Evolutionary conservation across 2,113 vertebrate genomes (phyloP), one percentile per base, ranked within the genome.

Genomic region (Hippolais icterina): DNA sequence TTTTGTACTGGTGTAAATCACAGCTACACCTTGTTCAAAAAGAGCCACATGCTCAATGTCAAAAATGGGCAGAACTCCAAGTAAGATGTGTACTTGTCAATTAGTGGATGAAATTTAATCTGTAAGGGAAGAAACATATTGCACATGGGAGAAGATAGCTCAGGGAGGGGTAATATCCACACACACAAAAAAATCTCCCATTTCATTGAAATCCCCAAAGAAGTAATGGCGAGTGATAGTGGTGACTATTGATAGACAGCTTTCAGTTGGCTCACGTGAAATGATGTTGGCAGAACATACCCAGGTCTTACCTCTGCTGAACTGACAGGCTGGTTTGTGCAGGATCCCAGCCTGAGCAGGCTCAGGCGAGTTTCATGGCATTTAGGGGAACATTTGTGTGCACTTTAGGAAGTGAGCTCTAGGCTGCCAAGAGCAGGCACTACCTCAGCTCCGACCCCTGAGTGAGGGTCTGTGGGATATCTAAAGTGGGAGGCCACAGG

Each of bases 31-130:
- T 77, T 66, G 52, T 49, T 87, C 84, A 81, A 64, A 88, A 82
- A 61, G 28, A 89, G 75, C 83, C 94, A 89, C 91, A 93, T 44
- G 75, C 44, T 89, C 86, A 53, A 12, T 66, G 71, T 86, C 71
- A 92, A 87, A 66, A 64, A 65, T 18, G 77, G 82, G 70, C 84
- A 94, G 61, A 81, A 78, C 50, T 87, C 68, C 90, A 72, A 89
- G 71, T 11, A 28, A 94, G 93, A 75, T 33, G 42, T 20, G 31
- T 86, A 64, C 80, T 90, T 63, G 56, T 87, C 86, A 95, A 92
- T 87, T 93, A 91, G 41, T 6, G 35, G 88, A 79, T 77, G 64
- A 90, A 93, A 83, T 39, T 17, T 52, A 63, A 71, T 50, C 42
- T 46, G 64, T 79, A 83, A 71, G 53, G n/a, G 74, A 83, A 89